Evolutionary conservation across 2,888 invertebrate genomes (phyloP).

Genomic region (Zygaena filipendulae): DNA sequence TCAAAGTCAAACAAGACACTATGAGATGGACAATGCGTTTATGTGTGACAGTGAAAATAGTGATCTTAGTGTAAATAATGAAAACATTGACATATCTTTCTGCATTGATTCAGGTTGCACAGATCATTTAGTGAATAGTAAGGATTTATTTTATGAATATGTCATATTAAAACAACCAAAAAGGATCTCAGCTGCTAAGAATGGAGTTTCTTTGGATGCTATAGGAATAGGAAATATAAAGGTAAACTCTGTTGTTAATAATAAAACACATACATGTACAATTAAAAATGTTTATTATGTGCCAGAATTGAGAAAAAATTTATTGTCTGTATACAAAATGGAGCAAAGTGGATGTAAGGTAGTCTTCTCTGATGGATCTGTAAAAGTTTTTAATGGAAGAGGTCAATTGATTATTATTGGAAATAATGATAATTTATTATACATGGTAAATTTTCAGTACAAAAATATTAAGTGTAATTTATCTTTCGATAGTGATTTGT

Average conservation of each 20-base stretch:
- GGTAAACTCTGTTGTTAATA: neutral
- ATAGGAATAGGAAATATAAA: constrained; percentile 2
- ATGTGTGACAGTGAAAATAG: too few species aligned
- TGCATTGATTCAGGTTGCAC: neutral
- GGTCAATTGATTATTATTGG: constrained; percentile 6
- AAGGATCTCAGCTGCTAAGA: constrained; percentile 1
- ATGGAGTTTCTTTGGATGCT: constrained; percentile 1
- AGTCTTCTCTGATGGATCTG: constrained; percentile 6
- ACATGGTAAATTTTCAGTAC: constrained; percentile 1
- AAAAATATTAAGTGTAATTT: constrained; percentile 1
- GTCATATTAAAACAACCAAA: neutral
- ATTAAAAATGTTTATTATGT: constrained; percentile 10
- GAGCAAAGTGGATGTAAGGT: constrained; percentile 5
- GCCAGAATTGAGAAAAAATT: constrained; percentile 6
- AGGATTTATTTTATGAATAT: neutral
- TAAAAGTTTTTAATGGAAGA: constrained; percentile 9
- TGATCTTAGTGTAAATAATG: neutral
- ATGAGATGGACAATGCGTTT: too few species aligned
- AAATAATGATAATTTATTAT: constrained; percentile 1
- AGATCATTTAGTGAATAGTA: neutral
- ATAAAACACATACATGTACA: neutral
- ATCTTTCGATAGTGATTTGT: neutral
- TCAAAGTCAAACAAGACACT: too few species aligned
- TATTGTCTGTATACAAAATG: constrained; percentile 11
- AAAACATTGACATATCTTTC: neutral